Evolutionary conservation across 2,113 vertebrate genomes (phyloP).

Genomic region (Megaleporinus macrocephalus): DNA sequence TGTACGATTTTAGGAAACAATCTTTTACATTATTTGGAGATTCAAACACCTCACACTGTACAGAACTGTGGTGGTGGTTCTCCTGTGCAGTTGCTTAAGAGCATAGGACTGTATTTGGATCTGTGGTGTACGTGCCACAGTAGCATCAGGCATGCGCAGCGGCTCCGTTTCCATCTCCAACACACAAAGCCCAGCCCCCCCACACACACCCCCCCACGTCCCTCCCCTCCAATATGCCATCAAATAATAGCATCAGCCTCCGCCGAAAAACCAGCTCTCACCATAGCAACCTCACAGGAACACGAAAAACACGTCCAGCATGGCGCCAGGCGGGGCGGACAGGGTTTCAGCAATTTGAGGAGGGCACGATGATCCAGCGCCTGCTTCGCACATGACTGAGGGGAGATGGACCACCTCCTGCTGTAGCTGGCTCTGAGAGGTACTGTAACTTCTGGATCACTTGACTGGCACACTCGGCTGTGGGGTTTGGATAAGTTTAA

Average conservation of each 20-base stretch:
- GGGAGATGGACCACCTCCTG: slow-evolving; percentile 28
- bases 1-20: too few relatives aligned
- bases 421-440: slow-evolving; percentile 28
- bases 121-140: slow-evolving; percentile 8
- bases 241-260: slow-evolving; percentile 41
- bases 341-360: slow-evolving; percentile 16
- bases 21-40: too few relatives aligned
- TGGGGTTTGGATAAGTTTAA: neutral
- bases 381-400: neutral
- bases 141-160: slow-evolving; percentile 43
- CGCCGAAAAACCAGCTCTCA: slow-evolving; percentile 32
- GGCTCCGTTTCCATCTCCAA: slow-evolving; percentile 13
- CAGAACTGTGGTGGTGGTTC: too few relatives aligned
- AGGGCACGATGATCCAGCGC: slow-evolving; percentile 7
- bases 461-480: too few relatives aligned
- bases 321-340: slow-evolving; percentile 13
- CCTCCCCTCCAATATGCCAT: slow-evolving; percentile 35
- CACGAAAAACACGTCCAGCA: slow-evolving; percentile 35
- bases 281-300: slow-evolving; percentile 58
- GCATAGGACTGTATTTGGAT: neutral
- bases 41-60: too few relatives aligned
- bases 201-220: neutral
- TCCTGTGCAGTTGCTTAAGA: too few relatives aligned
- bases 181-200: slow-evolving; percentile 47
- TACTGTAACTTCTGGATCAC: slow-evolving; percentile 17